phyloP scores from a whole-genome alignment of 2,113 vertebrate genomes.

The Holacanthus passer region DNA sequence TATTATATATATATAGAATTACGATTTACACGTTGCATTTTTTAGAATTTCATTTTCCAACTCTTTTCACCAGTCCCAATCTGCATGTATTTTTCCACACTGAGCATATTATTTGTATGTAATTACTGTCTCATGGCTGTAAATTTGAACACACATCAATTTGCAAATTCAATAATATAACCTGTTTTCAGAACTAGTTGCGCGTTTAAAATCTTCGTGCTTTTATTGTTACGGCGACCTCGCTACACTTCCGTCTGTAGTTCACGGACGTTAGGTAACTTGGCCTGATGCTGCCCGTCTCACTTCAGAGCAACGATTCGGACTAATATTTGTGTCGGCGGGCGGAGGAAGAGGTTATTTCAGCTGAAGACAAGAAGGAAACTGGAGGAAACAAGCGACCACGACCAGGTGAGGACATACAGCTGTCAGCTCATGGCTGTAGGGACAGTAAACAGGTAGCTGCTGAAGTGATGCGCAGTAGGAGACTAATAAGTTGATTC shows the following conservation, averaged over 20 bases:
- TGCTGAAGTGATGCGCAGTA: background rate
- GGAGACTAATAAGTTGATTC: background rate
- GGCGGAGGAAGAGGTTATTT: slow-evolving; percentile 16
- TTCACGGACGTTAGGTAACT: accelerated
- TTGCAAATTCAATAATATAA: background rate
- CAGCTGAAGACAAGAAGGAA: background rate
- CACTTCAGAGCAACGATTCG: background rate
- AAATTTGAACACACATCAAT: background rate
- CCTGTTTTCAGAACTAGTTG: too few species aligned
- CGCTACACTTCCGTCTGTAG: background rate
- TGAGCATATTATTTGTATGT: background rate
- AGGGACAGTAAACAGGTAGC: too few species aligned
- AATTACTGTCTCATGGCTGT: background rate
- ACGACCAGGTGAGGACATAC: background rate
- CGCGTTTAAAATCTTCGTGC: too few species aligned
- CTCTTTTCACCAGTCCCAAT: background rate
- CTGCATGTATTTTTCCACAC: background rate
- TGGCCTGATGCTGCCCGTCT: background rate
- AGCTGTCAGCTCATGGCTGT: too few species aligned
- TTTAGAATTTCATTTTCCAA: background rate
- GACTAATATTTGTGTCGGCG: background rate
- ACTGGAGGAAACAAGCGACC: background rate
- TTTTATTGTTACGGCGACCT: background rate
- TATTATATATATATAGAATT: background rate
- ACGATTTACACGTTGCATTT: background rate